Conservation (phyloP, 2,888 invertebrate genomes). For the Eupsilia transversa region DNA sequence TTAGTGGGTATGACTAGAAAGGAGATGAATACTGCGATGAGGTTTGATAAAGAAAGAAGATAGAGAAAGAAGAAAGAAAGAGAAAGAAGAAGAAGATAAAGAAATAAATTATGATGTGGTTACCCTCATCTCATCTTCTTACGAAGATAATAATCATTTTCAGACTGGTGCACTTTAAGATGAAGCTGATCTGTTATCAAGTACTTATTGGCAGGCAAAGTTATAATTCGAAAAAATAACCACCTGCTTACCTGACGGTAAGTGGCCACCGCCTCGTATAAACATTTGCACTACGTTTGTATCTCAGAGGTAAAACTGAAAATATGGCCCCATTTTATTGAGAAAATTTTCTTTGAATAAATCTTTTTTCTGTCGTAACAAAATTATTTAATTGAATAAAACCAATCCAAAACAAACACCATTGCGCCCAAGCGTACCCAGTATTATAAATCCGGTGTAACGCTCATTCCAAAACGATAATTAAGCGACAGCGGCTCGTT, state of each 20-base stretch:
- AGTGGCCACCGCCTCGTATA: background rate
- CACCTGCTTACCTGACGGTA: background rate
- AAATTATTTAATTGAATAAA: background rate
- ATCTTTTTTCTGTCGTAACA: background rate
- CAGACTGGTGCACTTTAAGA: background rate
- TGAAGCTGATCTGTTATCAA: background rate
- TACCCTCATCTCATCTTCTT: background rate
- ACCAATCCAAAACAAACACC: conserved; percentile 16
- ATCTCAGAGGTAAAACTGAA: background rate
- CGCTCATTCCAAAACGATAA: conserved; percentile 79
- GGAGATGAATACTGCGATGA: background rate
- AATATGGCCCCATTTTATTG: background rate
- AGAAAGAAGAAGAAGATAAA: background rate
- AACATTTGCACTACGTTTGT: background rate
- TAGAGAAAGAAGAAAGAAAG: background rate
- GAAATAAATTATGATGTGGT: background rate
- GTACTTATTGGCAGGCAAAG: background rate
- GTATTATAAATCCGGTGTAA: conserved; percentile 72
- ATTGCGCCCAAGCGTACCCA: conserved; percentile 53
- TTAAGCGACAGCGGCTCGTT: conserved; percentile 77
- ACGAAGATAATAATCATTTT: background rate
- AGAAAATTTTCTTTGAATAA: background rate
- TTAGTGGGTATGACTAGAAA: background rate
- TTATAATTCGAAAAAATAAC: background rate
- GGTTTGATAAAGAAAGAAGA: background rate